Conservation (phyloP, 2,113 vertebrate genomes). For the Peromyscus californicus region DNA sequence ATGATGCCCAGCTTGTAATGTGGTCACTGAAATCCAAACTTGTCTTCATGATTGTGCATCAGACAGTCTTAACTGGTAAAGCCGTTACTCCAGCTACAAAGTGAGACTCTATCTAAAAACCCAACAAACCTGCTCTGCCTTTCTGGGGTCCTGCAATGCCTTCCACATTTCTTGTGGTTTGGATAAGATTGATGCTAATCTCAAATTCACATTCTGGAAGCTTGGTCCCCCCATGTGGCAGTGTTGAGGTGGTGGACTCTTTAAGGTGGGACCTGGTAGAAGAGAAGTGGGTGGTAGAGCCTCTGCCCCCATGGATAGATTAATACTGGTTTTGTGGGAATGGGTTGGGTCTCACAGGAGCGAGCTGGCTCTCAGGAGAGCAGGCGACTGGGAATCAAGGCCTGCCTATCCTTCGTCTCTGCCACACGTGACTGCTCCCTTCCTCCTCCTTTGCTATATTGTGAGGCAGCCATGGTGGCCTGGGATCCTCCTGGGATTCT, state of each 20-base stretch:
- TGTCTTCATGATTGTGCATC: neutral
- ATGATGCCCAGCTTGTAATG: neutral
- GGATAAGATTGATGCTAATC: neutral
- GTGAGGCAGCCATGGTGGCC: neutral
- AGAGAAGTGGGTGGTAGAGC: too few species aligned
- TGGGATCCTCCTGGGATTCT: neutral
- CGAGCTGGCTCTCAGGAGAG: neutral
- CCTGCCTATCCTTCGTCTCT: neutral
- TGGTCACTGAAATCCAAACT: neutral
- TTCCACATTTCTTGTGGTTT: neutral
- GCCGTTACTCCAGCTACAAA: neutral
- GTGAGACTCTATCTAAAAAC: neutral
- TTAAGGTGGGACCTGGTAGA: neutral
- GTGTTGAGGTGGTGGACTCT: neutral
- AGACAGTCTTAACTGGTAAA: neutral
- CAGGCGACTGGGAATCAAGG: neutral
- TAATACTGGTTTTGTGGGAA: neutral
- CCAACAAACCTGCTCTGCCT: neutral
- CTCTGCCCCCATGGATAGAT: neutral
- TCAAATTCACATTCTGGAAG: neutral
- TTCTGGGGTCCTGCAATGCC: neutral
- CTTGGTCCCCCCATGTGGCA: too few species aligned
- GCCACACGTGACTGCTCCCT: too few species aligned
- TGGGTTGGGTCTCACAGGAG: neutral
- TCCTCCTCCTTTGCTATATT: neutral